These are phyloP conservation scores for Argyrosomus regius DNA, from an alignment of 2,797 vertebrate genomes.

Conservation along the genomic window DNA sequence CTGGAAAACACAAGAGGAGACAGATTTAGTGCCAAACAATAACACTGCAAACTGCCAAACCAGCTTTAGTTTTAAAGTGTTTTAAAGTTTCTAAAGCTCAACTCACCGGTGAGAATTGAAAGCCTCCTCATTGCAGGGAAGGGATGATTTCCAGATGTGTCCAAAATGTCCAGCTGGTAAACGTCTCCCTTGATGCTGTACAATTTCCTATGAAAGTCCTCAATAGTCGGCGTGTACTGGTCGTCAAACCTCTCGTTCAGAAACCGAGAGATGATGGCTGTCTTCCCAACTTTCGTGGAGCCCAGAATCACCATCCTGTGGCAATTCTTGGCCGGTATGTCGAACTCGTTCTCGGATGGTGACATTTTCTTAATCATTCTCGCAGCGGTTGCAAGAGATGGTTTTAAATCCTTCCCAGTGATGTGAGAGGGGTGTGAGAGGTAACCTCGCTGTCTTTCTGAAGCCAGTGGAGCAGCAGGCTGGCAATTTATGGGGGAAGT, in stretches of 20 bases:
- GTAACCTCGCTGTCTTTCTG: slow-evolving; percentile 45
- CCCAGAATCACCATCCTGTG: slow-evolving; percentile 98
- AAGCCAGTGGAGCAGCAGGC: slow-evolving; percentile 28
- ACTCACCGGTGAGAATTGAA: slow-evolving; percentile 97
- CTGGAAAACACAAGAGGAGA: slow-evolving; percentile 75
- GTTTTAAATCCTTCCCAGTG: slow-evolving; percentile 21
- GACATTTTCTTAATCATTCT: slow-evolving; percentile 97
- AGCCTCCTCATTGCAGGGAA: slow-evolving; percentile 98
- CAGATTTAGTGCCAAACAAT: slow-evolving; percentile 15
- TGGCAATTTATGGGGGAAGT: slow-evolving; percentile 67
- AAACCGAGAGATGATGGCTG: slow-evolving; percentile 96
- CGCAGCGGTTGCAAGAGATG: slow-evolving; percentile 52
- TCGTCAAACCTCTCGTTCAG: slow-evolving; percentile 96
- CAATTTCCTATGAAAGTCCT: slow-evolving; percentile 98
- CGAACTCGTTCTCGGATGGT: slow-evolving; percentile 89
- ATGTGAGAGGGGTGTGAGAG: not conserved
- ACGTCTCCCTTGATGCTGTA: slow-evolving; percentile 96
- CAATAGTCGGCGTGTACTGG: slow-evolving; percentile 97
- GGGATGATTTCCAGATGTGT: slow-evolving; percentile 97
- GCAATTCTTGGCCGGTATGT: slow-evolving; percentile 96
- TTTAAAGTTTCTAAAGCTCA: slow-evolving; percentile 20
- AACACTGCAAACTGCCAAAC: not conserved
- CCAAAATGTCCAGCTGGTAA: slow-evolving; percentile 97
- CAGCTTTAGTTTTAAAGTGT: not conserved
- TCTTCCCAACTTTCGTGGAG: slow-evolving; percentile 98